Percentiles rank a stretch among this genome's conserved stretches.
These are phyloP conservation scores for Drosophila yakuba DNA, from an alignment of 1,140 invertebrate genomes.

Conservation along the genomic window DNA sequence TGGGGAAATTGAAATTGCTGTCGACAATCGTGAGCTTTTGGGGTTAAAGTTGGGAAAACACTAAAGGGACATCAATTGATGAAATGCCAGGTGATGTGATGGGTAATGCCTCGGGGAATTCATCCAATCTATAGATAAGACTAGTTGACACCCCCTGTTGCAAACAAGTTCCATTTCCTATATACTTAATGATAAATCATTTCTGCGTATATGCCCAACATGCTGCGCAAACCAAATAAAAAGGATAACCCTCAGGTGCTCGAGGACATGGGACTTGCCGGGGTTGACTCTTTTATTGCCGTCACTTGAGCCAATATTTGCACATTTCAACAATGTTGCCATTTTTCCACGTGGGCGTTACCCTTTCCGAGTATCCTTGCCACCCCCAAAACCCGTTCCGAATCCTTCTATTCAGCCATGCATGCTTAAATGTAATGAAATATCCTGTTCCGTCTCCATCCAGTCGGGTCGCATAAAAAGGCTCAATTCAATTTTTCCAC, in stretches of 20 bases:
- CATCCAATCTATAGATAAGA: neutral
- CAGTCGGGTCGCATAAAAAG: constrained; percentile 68
- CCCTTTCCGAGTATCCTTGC: constrained; percentile 14
- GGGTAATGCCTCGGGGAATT: constrained; percentile 6
- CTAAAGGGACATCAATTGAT: constrained; percentile 45
- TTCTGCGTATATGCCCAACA: neutral
- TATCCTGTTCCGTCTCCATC: constrained; percentile 66
- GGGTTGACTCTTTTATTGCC: constrained; percentile 72
- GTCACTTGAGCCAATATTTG: constrained; percentile 81
- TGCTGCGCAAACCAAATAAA: neutral
- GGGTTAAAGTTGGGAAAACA: constrained; percentile 67
- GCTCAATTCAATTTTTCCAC: constrained; percentile 75
- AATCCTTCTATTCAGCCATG: constrained; percentile 54
- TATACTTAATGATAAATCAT: no score
- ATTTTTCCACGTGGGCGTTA: constrained; percentile 51
- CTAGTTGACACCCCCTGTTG: neutral
- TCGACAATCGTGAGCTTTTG: constrained; percentile 65
- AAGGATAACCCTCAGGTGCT: constrained; percentile 15
- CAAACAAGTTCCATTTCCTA: neutral
- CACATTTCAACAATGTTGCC: constrained; percentile 79
- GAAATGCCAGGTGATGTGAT: constrained; percentile 23
- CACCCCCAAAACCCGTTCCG: neutral
- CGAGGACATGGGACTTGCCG: constrained; percentile 28
- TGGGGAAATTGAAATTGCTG: constrained; percentile 69
- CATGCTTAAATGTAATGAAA: constrained; percentile 83